Percentiles rank a stretch among this genome's conserved stretches.
phyloP scores from a whole-genome alignment of 1,140 invertebrate species.

The Caenorhabditis latens region DNA sequence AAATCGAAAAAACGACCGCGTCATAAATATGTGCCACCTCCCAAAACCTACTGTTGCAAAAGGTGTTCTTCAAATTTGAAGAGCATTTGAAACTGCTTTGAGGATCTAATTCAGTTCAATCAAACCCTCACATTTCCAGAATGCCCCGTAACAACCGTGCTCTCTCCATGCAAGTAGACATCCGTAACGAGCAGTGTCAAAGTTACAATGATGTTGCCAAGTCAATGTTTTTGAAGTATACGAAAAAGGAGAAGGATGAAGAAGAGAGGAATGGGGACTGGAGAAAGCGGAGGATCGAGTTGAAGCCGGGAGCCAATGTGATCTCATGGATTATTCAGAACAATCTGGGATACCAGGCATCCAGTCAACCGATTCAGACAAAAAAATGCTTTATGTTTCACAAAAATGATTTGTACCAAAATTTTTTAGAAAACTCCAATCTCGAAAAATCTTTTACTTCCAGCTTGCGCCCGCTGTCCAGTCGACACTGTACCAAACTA shows the following conservation, averaged over 20 bases:
- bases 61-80: too few species aligned
- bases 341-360: conserved; percentile 67
- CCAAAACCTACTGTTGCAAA: too few species aligned
- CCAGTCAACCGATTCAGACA: conserved; percentile 70
- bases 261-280: conserved; percentile 70
- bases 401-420: too few species aligned
- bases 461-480: conserved; percentile 80
- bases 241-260: conserved; percentile 54
- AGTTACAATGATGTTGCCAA: conserved; percentile 68
- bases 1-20: too few species aligned
- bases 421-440: too few species aligned
- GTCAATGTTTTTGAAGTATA: conserved; percentile 53
- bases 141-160: conserved; percentile 72
- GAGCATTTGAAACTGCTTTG: too few species aligned
- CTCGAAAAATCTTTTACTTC: too few species aligned
- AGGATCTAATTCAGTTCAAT: too few species aligned
- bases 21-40: too few species aligned
- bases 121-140: conserved; percentile 43
- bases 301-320: conserved; percentile 72
- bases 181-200: conserved; percentile 77
- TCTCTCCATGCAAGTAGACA: conserved; percentile 67
- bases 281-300: conserved; percentile 66
- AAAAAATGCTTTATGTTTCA: too few species aligned
- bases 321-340: conserved; percentile 74
- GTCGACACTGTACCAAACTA: conserved; percentile 81